These are phyloP conservation scores for Tenthredo livida DNA, from an alignment of 2,888 invertebrate genomes.

Conservation along the genomic window DNA sequence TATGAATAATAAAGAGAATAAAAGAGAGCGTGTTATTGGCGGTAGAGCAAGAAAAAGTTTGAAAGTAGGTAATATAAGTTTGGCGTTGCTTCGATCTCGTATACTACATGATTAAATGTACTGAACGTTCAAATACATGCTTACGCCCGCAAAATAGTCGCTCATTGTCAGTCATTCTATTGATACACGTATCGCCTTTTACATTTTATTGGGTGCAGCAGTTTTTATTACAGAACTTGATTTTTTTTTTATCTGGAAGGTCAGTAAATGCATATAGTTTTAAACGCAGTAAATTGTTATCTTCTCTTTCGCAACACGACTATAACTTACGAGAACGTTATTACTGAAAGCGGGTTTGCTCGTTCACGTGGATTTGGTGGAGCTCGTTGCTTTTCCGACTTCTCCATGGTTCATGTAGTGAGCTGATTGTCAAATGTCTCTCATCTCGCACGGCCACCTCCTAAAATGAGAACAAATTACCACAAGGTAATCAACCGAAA, in stretches of 20 bases:
- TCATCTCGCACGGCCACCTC: slow-evolving; percentile 26
- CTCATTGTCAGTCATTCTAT: not conserved
- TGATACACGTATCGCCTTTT: not conserved
- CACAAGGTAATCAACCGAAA: not conserved
- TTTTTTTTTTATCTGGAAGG: not conserved
- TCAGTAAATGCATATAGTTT: not conserved
- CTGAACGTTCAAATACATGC: not conserved
- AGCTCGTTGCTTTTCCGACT: slow-evolving; percentile 79
- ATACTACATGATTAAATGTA: not conserved
- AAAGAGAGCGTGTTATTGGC: not conserved
- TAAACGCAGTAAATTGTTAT: not conserved
- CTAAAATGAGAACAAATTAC: slow-evolving; percentile 20
- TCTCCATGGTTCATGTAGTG: slow-evolving; percentile 72
- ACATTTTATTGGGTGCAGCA: not conserved
- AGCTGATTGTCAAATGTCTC: slow-evolving; percentile 4
- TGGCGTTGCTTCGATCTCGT: not conserved
- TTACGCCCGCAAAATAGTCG: not conserved
- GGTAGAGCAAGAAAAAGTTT: not conserved
- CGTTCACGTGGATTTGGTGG: slow-evolving; percentile 82
- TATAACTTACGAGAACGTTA: slow-evolving; percentile 84
- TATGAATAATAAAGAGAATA: not conserved
- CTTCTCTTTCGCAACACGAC: not conserved
- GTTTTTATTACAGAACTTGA: not conserved
- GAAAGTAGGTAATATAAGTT: not conserved
- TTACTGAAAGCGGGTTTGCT: slow-evolving; percentile 84